Evolutionary conservation across 2,797 vertebrate genomes (phyloP), one percentile per base, ranked within the genome.

Genomic region (Sebastes kiyomatsui): DNA sequence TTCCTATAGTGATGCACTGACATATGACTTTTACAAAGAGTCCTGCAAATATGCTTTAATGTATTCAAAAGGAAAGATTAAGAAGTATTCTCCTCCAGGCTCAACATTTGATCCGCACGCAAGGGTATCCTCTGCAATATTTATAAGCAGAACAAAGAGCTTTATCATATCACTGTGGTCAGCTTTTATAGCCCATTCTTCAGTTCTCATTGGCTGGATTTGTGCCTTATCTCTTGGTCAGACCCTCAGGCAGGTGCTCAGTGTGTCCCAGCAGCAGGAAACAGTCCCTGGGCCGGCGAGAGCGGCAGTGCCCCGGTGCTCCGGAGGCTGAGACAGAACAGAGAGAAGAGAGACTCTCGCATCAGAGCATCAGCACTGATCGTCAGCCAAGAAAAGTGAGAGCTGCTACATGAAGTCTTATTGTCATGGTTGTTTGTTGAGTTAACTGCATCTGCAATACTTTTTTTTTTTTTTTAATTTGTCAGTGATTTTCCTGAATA

Each of bases 331-430:
- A 92, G 80, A 54, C 93, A 95, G 75, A 96, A 94, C 91, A 58
- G 94, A n/a, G 94, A 96, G 85, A 94, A 95, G 73, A 93, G 95
- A 83, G 87, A 93, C 80, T 96, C 95, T 10, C 93, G 93, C 27
- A 90, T 95, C 82, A 83, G 92, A 79, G 93, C 89, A 1, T 96
- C 95, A 0, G 84, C 92, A 1, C 87, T 92, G 22, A 38, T 93
- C 72, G 3, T 94, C 71, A 77, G 38, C 84, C 82, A 85, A 2
- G 76, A 90, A 49, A 71, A 67, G 56, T 90, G 82, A 88, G 14
- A 46, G 28, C 9, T 16, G n/a, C 2, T 42, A 64, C 46, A 20
- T 11, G n/a, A 35, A 20, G 33, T 52, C 14, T 8, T 5, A 46
- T 1, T 70, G 22, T 67, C 42, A 42, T 35, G 54, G 35, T 0